Conservation (phyloP, 2,888 invertebrate species). For the Diploptera punctata region DNA sequence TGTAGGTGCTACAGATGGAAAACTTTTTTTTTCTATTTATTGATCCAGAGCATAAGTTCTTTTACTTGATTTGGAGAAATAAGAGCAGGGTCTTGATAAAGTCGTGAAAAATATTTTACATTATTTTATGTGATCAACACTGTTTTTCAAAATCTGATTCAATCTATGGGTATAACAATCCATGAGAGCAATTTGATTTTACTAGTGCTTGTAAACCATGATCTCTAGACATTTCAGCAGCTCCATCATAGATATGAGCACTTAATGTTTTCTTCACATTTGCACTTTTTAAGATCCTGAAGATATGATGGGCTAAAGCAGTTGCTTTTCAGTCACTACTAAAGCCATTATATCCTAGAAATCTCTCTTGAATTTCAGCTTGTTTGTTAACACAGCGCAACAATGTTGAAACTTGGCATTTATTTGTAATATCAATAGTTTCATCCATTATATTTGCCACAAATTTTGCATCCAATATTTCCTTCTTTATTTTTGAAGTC, state of each 20-base stretch:
- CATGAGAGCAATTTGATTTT: too few relatives aligned
- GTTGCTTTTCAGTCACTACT: neutral
- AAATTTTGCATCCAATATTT: neutral
- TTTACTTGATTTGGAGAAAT: slow-evolving; percentile 7
- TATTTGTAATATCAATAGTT: neutral
- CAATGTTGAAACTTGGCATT: neutral
- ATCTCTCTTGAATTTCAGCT: slow-evolving; percentile 5
- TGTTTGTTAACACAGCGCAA: too few relatives aligned
- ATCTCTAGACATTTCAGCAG: too few relatives aligned
- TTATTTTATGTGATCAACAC: slow-evolving; percentile 13
- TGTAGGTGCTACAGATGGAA: slow-evolving; percentile 22
- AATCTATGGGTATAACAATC: too few relatives aligned
- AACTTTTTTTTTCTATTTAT: slow-evolving; percentile 7
- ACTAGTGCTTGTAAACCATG: too few relatives aligned
- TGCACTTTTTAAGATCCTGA: neutral
- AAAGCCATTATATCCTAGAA: slow-evolving; percentile 8
- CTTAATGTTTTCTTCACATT: neutral
- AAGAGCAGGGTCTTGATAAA: neutral
- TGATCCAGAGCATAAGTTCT: slow-evolving; percentile 13
- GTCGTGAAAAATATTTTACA: slow-evolving; percentile 8
- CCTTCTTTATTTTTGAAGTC: neutral
- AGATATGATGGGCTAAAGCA: slow-evolving; percentile 6
- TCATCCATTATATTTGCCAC: too few relatives aligned
- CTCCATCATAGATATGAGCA: too few relatives aligned
- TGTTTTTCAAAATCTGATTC: neutral